Percentiles rank a stretch among this genome's conserved stretches.
Evolutionary conservation across 1,140 invertebrate species (phyloP).

Genomic region (Drosophila kanapiae): DNA sequence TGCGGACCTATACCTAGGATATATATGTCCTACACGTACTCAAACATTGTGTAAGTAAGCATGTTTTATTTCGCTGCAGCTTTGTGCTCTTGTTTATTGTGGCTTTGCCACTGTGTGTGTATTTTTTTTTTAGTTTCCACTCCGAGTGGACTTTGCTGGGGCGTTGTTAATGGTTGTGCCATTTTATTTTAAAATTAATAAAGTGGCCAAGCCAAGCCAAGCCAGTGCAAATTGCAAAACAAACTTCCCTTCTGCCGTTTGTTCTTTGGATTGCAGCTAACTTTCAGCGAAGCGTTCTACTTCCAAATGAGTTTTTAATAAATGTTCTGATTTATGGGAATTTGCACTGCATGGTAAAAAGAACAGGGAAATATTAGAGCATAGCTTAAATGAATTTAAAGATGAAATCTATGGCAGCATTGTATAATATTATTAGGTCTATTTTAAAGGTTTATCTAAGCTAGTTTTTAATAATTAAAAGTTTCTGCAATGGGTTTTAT

Average conservation of each 20-base stretch:
- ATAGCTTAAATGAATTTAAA: not conserved
- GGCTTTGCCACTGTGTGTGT: slow-evolving; percentile 37
- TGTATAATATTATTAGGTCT: not conserved
- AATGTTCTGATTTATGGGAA: slow-evolving; percentile 26
- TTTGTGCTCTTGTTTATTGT: slow-evolving; percentile 63
- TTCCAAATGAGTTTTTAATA: slow-evolving; percentile 48
- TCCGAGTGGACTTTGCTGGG: slow-evolving; percentile 32
- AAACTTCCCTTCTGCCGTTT: slow-evolving; percentile 42
- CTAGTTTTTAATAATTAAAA: not conserved
- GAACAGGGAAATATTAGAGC: not conserved
- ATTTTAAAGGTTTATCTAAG: not conserved
- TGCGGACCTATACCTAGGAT: slow-evolving; percentile 37
- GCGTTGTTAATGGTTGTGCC: slow-evolving; percentile 71
- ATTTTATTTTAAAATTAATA: slow-evolving; percentile 82
- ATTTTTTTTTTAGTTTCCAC: slow-evolving; percentile 5
- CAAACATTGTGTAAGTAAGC: slow-evolving; percentile 59
- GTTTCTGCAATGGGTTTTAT: too few species aligned
- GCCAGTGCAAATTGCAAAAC: slow-evolving; percentile 53
- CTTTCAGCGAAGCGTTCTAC: slow-evolving; percentile 38
- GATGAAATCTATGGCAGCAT: not conserved
- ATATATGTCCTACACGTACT: slow-evolving; percentile 68
- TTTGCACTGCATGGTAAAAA: not conserved
- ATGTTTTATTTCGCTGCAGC: slow-evolving; percentile 63
- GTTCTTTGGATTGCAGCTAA: slow-evolving; percentile 18
- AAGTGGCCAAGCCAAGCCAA: slow-evolving; percentile 56